phyloP scores from a whole-genome alignment of 1,140 invertebrate genomes.

The Drosophila insularis region DNA sequence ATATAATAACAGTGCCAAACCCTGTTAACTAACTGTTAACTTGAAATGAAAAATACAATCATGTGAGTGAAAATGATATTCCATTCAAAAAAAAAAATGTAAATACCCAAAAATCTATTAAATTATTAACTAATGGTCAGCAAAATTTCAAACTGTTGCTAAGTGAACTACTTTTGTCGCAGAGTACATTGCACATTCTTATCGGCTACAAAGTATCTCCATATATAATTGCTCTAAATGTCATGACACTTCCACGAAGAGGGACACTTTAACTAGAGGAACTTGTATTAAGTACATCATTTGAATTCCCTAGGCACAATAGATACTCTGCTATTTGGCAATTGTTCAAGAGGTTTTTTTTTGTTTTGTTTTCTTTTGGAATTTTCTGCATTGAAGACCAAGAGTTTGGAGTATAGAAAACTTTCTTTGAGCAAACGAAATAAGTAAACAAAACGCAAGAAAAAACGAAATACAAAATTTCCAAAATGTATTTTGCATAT shows the following conservation, averaged over 20 bases:
- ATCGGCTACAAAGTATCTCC: neutral
- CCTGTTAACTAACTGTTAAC: neutral
- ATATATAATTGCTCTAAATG: neutral
- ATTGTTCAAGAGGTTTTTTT: slow-evolving; percentile 33
- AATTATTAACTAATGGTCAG: too few species aligned
- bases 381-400: slow-evolving; percentile 11
- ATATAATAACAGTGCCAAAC: too few species aligned
- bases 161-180: too few species aligned
- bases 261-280: neutral
- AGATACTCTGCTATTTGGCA: slow-evolving; percentile 29
- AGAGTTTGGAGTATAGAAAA: slow-evolving; percentile 42
- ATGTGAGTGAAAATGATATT: too few species aligned
- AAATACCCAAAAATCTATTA: neutral
- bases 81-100: neutral
- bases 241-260: slow-evolving; percentile 1
- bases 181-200: neutral
- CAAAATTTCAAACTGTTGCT: neutral
- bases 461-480: slow-evolving; percentile 34
- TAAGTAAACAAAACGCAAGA: slow-evolving; percentile 40
- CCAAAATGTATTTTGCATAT: slow-evolving; percentile 52
- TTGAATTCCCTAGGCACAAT: slow-evolving; percentile 47
- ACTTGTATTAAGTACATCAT: slow-evolving; percentile 12
- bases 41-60: too few species aligned
- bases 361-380: slow-evolving; percentile 46
- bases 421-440: slow-evolving; percentile 58